Evolutionary conservation across 2,888 invertebrate genomes (phyloP), one percentile per base, ranked within the genome.

Genomic region (Sialis fuliginosa): DNA sequence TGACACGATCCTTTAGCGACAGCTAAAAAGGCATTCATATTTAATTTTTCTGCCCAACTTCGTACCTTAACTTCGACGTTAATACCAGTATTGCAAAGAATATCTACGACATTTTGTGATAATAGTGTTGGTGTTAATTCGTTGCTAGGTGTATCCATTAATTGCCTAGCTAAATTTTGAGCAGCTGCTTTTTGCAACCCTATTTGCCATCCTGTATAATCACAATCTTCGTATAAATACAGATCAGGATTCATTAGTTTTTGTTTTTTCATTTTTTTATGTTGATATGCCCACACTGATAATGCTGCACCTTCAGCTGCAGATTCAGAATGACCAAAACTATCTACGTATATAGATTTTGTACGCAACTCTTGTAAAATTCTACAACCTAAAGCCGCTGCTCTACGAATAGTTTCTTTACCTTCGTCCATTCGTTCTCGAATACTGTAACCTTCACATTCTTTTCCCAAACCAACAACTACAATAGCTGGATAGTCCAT

Each of bases 131-230:
- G 89, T 3, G 85, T 87, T 60, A 89, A 70, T 48, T 77, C 57
- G 60, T 89, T 89, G 2, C 87, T 77, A 1, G 89, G 87, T 57
- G 81, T 77, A 62, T 89, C 88, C 70, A 82, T 83, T 8, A 89
- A 63, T 53, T 72, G 75, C 5, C 87, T 67, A 0, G 85, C 79
- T 48, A 87, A 66, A 63, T 89, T 89, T 63, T 90, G 89, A 1
- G 82, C 80, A 48, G 81, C 79, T 0, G 83, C 87, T 57, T 84
- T 77, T 47, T 77, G 65, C 32, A 72, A 56, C 0, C 89, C 89
- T 49, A 77, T 73, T 52, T 74, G 70, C 85, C 85, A 88, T 4
- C 78, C 79, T 1, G 77, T 74, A 54, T 69, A 65, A 54, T 81
- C 77, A 55, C 79, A 79, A 52, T 79, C 71, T 48, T 79, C 76